A percentile compares a stretch with the other conserved stretches of the same genome.
Evolutionary conservation across 2,888 invertebrate genomes (phyloP).

Genomic region (Agriotes lineatus): DNA sequence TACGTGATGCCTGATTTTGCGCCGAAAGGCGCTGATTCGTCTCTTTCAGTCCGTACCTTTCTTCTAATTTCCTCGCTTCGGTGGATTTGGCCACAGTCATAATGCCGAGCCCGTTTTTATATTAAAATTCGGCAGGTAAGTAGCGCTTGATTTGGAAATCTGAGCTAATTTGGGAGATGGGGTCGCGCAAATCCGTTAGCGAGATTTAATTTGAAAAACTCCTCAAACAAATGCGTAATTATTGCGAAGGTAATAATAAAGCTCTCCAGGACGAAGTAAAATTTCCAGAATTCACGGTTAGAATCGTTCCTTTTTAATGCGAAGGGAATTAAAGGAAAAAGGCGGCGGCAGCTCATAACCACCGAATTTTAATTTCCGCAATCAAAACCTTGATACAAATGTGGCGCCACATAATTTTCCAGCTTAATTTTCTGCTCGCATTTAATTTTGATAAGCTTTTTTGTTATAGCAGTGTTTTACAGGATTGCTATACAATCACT

Average conservation of each 20-base stretch:
- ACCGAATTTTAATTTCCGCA: slow-evolving; percentile 14
- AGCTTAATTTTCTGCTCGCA: neutral
- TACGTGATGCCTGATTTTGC: slow-evolving; percentile 25
- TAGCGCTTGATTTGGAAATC: too few relatives aligned
- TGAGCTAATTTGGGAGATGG: too few relatives aligned
- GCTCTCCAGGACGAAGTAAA: neutral
- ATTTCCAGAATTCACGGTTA: neutral
- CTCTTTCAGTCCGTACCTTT: neutral
- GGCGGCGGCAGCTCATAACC: slow-evolving; percentile 5
- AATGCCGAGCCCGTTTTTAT: neutral
- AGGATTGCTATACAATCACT: too few relatives aligned
- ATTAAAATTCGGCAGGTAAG: too few relatives aligned
- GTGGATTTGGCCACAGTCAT: neutral
- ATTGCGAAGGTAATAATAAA: too few relatives aligned
- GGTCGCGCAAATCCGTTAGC: too few relatives aligned
- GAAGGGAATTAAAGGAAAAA: neutral
- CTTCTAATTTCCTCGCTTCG: slow-evolving; percentile 6
- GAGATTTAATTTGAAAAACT: neutral
- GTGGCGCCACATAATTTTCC: slow-evolving; percentile 14
- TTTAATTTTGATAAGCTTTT: neutral
- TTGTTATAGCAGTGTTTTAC: neutral
- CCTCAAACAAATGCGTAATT: neutral
- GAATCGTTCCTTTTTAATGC: neutral
- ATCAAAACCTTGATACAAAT: slow-evolving; percentile 22
- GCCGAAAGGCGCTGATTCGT: too few relatives aligned